Evolutionary conservation across 2,797 vertebrate species (phyloP).

Genomic region (Crypturellus tataupa): DNA sequence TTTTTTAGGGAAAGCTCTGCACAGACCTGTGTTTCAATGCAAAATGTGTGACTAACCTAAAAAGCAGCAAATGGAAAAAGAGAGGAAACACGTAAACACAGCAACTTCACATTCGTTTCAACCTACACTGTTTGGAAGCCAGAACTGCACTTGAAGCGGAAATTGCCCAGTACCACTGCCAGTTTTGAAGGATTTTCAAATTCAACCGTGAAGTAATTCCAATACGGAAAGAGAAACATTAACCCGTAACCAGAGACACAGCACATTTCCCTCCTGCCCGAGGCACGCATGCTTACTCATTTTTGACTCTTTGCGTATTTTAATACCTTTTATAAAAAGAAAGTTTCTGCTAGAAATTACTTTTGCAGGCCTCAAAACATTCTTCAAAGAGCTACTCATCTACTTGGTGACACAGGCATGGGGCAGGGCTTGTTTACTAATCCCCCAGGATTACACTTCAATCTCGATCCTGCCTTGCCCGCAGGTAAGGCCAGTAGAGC

Average conservation of each 20-base stretch:
- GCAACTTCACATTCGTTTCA: background rate
- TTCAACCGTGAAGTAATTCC: background rate
- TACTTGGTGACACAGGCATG: conserved; percentile 5
- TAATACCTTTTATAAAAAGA: background rate
- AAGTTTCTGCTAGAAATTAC: background rate
- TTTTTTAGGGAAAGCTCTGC: background rate
- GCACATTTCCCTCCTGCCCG: background rate
- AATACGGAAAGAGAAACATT: background rate
- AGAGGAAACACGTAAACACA: background rate
- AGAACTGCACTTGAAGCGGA: background rate
- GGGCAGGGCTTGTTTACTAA: conserved; percentile 52
- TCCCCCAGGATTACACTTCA: conserved; percentile 10
- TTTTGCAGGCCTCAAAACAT: conserved; percentile 28
- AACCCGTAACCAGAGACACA: background rate
- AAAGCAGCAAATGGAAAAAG: background rate
- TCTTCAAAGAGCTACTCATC: conserved; percentile 39
- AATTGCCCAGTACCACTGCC: background rate
- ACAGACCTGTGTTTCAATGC: background rate
- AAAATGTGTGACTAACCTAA: background rate
- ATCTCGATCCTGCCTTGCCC: conserved; percentile 17
- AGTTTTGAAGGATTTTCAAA: background rate
- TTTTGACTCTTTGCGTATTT: background rate
- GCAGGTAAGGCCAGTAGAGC: conserved; percentile 19
- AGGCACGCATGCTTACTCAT: background rate
- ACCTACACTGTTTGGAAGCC: background rate